Evolutionary conservation across 2,888 invertebrate genomes (phyloP).

Genomic region (Polydesmus complanatus): DNA sequence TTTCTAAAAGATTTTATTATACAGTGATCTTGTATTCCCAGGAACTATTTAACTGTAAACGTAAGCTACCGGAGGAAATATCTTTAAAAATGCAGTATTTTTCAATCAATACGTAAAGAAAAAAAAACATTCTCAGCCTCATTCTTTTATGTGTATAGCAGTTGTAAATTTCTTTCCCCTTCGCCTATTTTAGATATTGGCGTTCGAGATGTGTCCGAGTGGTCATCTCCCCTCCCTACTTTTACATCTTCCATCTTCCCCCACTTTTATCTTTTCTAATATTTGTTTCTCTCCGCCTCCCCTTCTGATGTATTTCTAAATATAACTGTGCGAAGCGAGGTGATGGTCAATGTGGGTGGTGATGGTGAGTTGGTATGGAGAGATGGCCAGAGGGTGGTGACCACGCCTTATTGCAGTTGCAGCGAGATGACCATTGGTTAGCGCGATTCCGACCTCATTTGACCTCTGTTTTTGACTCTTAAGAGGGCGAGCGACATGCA

Average conservation of each 20-base stretch:
- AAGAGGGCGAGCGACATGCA: slow-evolving; percentile 9
- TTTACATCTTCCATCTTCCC: not conserved
- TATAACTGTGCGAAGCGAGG: not conserved
- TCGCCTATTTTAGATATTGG: not conserved
- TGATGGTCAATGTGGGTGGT: not conserved
- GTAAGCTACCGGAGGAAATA: no score
- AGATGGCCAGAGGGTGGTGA: slow-evolving; percentile 7
- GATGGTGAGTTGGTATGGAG: not conserved
- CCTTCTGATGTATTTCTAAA: not conserved
- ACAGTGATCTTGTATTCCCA: no score
- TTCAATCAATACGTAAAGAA: no score
- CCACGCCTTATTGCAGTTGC: slow-evolving; percentile 10
- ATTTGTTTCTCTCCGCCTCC: not conserved
- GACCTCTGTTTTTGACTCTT: slow-evolving; percentile 12
- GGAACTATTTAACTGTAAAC: no score
- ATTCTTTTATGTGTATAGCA: not conserved
- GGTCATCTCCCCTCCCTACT: not conserved
- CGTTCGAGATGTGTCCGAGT: not conserved
- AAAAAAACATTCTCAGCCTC: not conserved
- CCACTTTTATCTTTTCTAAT: not conserved
- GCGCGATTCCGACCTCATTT: not conserved
- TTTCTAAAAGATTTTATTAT: no score
- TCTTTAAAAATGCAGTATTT: no score
- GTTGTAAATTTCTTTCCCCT: not conserved
- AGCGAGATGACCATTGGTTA: slow-evolving; percentile 4